Evolutionary conservation across 2,888 invertebrate species (phyloP).

Genomic region (Dysmachus trigonus): DNA sequence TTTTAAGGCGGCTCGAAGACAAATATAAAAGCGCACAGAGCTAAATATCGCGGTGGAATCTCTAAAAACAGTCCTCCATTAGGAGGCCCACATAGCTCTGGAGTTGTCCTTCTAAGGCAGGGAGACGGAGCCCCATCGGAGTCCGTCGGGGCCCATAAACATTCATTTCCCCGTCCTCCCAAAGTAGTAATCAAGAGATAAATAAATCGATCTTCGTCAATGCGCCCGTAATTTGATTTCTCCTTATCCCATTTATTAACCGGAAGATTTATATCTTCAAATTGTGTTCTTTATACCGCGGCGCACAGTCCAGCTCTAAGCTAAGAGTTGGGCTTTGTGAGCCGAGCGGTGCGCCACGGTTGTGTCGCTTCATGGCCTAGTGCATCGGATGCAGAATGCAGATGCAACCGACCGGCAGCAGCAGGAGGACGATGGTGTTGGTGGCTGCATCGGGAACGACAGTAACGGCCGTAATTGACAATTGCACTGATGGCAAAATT

Average conservation of each 20-base stretch:
- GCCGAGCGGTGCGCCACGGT: neutral
- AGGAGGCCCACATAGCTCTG: neutral
- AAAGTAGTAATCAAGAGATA: constrained; percentile 35
- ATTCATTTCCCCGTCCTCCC: constrained; percentile 16
- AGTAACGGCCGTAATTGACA: constrained; percentile 41
- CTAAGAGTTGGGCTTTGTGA: neutral
- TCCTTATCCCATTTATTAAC: constrained; percentile 29
- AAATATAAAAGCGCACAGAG: neutral
- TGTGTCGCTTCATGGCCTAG: constrained; percentile 12
- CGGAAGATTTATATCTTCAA: constrained; percentile 27
- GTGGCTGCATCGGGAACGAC: constrained; percentile 18
- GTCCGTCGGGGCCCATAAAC: constrained; percentile 1
- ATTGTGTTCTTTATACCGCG: constrained; percentile 30
- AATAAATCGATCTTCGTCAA: constrained; percentile 45
- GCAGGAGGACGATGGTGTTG: neutral
- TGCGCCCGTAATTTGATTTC: constrained; percentile 39
- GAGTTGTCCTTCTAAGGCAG: constrained; percentile 11
- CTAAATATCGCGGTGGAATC: neutral
- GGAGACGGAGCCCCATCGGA: neutral
- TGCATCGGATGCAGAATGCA: constrained; percentile 9
- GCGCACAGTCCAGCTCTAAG: neutral
- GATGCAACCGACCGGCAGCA: neutral
- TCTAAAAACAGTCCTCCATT: neutral
- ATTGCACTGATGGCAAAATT: constrained; percentile 34
- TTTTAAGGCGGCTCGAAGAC: neutral